These are phyloP conservation scores for Chelidonichthys spinosus DNA, from an alignment of 2,797 vertebrate genomes.

Conservation along the genomic window DNA sequence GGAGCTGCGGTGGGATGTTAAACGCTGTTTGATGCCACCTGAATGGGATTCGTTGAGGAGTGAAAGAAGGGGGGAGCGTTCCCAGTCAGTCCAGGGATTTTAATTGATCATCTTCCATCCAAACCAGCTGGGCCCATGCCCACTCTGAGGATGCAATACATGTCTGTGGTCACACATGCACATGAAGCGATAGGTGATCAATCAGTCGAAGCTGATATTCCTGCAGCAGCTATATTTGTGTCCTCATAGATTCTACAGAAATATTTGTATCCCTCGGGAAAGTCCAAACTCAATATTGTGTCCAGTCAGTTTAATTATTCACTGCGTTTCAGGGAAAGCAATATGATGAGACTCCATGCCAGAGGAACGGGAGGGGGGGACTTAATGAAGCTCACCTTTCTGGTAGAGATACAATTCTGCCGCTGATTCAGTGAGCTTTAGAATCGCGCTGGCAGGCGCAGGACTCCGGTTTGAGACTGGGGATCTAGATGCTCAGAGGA, in stretches of 20 bases:
- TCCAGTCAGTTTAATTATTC: slow-evolving; percentile 69
- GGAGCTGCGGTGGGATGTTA: slow-evolving; percentile 23
- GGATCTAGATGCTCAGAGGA: slow-evolving; percentile 42
- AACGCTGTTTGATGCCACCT: slow-evolving; percentile 17
- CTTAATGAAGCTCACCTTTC: slow-evolving; percentile 68
- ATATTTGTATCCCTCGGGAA: slow-evolving; percentile 64
- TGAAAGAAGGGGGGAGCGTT: slow-evolving; percentile 16
- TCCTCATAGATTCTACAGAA: slow-evolving; percentile 59
- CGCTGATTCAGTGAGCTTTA: slow-evolving; percentile 56
- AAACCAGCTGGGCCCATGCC: not conserved
- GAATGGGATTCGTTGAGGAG: slow-evolving; percentile 17
- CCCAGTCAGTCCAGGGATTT: slow-evolving; percentile 25
- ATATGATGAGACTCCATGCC: slow-evolving; percentile 54
- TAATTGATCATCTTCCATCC: slow-evolving; percentile 24
- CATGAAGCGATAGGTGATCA: slow-evolving; percentile 32
- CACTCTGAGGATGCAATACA: slow-evolving; percentile 7
- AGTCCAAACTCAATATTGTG: slow-evolving; percentile 66
- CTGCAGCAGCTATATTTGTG: slow-evolving; percentile 55
- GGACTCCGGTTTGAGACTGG: slow-evolving; percentile 32
- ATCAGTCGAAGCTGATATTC: slow-evolving; percentile 26
- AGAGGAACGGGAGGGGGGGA: slow-evolving; percentile 30
- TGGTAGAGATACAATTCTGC: slow-evolving; percentile 47
- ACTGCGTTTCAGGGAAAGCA: slow-evolving; percentile 48
- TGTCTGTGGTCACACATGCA: slow-evolving; percentile 15
- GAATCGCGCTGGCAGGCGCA: slow-evolving; percentile 61